These are phyloP conservation scores for Nycticryphes semicollaris DNA, from an alignment of 2,113 vertebrate species.

Conservation along the genomic window DNA sequence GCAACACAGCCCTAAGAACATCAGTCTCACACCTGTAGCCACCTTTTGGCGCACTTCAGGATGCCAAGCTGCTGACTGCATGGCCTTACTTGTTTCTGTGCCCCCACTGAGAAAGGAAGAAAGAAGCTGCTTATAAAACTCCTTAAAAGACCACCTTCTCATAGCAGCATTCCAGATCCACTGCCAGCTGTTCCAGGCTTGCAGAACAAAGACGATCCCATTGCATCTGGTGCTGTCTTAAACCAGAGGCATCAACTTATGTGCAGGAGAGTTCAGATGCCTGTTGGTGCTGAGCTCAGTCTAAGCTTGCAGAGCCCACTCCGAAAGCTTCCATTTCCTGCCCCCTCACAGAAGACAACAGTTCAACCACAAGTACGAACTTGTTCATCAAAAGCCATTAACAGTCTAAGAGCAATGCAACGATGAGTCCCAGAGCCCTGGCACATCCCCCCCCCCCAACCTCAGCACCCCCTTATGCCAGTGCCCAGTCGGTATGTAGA, in stretches of 20 bases:
- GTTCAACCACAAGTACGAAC: not conserved
- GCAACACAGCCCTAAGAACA: not conserved
- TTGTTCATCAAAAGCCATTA: not conserved
- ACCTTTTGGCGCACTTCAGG: not conserved
- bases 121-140: not conserved
- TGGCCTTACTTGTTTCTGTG: not conserved
- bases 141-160: not conserved
- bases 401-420: not conserved
- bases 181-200: not conserved
- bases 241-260: not conserved
- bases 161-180: not conserved
- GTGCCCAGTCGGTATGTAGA: not conserved
- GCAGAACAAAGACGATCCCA: not conserved
- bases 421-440: not conserved
- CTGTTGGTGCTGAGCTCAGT: not conserved
- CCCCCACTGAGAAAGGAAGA: not conserved
- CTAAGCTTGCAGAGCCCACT: not conserved
- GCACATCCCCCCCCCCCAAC: not conserved
- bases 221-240: not conserved
- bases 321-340: not conserved
- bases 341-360: not conserved
- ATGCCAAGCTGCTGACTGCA: not conserved
- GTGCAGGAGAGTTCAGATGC: not conserved
- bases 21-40: not conserved
- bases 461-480: constrained; percentile 6